Percentiles rank a stretch among this genome's conserved stretches.
Conservation (phyloP, 2,113 vertebrate species). For the Sialia sialis region DNA sequence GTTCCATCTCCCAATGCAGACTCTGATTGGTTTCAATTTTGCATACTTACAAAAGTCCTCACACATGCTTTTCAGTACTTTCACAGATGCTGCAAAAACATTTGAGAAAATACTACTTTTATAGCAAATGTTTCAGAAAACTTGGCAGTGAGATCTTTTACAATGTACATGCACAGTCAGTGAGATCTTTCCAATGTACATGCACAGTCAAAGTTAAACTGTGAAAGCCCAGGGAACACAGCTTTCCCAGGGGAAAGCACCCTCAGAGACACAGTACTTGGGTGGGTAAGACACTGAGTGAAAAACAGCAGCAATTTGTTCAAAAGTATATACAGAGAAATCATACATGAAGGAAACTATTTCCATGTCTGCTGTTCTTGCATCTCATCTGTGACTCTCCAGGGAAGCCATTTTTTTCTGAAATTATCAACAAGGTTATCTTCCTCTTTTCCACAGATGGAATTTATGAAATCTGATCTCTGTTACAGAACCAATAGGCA, state of each 20-base stretch:
- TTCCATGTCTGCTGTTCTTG: not conserved
- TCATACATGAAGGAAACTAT: not conserved
- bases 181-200: not conserved
- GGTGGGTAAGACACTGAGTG: not conserved
- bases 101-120: not conserved
- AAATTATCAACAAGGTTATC: not conserved
- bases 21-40: conserved; percentile 84
- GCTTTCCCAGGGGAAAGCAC: not conserved
- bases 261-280: not conserved
- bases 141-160: not conserved
- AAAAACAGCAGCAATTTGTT: not conserved
- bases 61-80: conserved; percentile 93
- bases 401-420: not conserved
- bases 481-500: not conserved
- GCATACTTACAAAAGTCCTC: conserved; percentile 94
- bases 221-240: not conserved
- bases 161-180: not conserved
- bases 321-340: not conserved
- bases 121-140: not conserved
- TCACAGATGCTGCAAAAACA: conserved; percentile 84
- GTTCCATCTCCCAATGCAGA: conserved; percentile 93
- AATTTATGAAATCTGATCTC: not conserved
- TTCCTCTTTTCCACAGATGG: not conserved
- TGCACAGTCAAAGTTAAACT: not conserved
- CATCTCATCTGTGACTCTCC: not conserved